phyloP scores from a whole-genome alignment of 2,113 vertebrate genomes.

The Pithys albifrons region DNA sequence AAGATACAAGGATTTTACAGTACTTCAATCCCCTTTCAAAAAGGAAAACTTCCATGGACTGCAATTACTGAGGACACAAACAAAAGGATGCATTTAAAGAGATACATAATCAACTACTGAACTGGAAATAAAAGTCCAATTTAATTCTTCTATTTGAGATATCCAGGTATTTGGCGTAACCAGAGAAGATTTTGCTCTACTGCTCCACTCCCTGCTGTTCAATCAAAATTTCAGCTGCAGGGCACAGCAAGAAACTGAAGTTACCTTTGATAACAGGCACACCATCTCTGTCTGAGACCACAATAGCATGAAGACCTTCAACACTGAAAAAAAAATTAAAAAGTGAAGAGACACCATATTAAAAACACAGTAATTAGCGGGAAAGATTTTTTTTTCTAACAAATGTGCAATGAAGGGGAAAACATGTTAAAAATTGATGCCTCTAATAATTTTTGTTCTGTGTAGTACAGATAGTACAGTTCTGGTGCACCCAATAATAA shows the following conservation, averaged over 20 bases:
- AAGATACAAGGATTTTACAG: neutral
- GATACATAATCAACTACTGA: neutral
- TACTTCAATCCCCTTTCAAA: too few relatives aligned
- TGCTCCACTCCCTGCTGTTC: neutral
- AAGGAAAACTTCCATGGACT: neutral
- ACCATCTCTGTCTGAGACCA: conserved; percentile 95
- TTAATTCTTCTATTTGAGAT: neutral
- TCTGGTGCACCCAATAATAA: neutral
- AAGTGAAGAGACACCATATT: neutral
- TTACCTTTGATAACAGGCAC: conserved; percentile 98
- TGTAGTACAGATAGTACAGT: neutral
- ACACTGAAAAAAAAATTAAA: conserved; percentile 71
- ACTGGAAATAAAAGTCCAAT: neutral
- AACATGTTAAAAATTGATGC: fast-evolving
- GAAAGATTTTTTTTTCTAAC: neutral
- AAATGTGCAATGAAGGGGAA: neutral
- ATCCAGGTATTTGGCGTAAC: fast-evolving
- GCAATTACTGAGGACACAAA: neutral
- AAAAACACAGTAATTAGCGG: neutral
- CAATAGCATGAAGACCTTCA: conserved; percentile 95
- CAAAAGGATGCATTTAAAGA: neutral
- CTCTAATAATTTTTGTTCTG: neutral
- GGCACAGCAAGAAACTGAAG: neutral
- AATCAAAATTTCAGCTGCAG: neutral
- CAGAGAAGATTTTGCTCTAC: neutral